Percentiles rank a stretch among this genome's conserved stretches.
Conservation (phyloP, 2,888 invertebrate genomes). For the Drosophila rubida region DNA sequence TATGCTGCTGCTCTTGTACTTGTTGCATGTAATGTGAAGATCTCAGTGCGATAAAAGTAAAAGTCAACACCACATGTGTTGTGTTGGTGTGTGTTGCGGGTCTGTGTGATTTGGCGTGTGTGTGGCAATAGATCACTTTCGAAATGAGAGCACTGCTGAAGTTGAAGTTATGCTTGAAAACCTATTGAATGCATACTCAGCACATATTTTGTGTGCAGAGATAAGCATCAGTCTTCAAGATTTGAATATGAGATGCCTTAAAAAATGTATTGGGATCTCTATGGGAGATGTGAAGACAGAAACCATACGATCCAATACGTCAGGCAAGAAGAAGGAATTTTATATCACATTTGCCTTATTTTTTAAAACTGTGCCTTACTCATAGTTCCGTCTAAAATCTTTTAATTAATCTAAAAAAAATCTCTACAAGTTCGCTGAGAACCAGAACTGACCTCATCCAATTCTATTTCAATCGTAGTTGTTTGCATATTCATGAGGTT, state of each 20-base stretch:
- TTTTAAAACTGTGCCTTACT: too few species aligned
- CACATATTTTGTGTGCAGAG: constrained; percentile 44
- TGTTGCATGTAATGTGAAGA: constrained; percentile 51
- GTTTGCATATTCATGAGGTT: constrained; percentile 13
- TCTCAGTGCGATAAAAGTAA: constrained; percentile 52
- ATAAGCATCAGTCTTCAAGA: constrained; percentile 34
- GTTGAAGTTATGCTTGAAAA: constrained; percentile 45
- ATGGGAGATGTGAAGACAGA: background rate
- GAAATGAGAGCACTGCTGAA: constrained; percentile 38
- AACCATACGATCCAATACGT: too few species aligned
- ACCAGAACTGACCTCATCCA: constrained; percentile 19
- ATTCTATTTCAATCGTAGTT: background rate
- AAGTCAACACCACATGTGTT: constrained; percentile 31
- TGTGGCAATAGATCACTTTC: constrained; percentile 53
- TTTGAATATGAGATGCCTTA: constrained; percentile 7
- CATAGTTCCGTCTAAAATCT: background rate
- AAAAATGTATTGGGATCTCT: background rate
- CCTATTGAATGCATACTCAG: constrained; percentile 50
- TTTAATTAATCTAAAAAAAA: background rate
- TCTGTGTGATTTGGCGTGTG: too few species aligned
- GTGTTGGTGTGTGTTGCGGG: too few species aligned
- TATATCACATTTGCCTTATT: too few species aligned
- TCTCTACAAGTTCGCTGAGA: background rate
- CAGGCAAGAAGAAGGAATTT: too few species aligned
- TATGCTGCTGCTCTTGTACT: constrained; percentile 46